Percentiles rank a stretch among this genome's conserved stretches.
Evolutionary conservation across 2,888 invertebrate species (phyloP).

Genomic region (Aphodius sticticus): DNA sequence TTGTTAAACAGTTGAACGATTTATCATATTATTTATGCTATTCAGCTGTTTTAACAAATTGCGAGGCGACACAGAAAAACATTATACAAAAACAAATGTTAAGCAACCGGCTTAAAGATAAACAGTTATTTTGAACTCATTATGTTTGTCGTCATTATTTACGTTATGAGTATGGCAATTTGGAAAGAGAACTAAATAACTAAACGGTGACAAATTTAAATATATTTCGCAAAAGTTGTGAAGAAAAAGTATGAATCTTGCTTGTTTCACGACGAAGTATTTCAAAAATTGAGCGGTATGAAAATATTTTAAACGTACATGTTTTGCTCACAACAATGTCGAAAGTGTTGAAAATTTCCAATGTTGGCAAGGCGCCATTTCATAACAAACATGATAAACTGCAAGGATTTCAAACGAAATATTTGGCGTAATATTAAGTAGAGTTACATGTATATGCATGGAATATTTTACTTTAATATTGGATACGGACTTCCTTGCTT

Average conservation of each 20-base stretch:
- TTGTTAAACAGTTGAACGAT: not conserved
- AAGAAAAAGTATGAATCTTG: not conserved
- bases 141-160: not conserved
- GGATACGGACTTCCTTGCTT: not conserved
- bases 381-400: not conserved
- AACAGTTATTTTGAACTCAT: not conserved
- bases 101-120: not conserved
- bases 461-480: not conserved
- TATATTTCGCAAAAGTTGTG: not conserved
- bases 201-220: not conserved
- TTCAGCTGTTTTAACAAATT: constrained; percentile 4
- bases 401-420: not conserved
- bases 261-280: not conserved
- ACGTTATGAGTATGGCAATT: not conserved
- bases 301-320: not conserved
- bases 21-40: not conserved
- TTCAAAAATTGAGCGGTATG: not conserved
- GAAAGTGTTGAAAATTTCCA: not conserved
- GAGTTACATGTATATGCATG: not conserved
- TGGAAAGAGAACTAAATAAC: not conserved
- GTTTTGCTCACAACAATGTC: not conserved
- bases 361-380: not conserved
- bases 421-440: not conserved
- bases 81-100: not conserved
- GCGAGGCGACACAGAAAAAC: not conserved